phyloP scores from a whole-genome alignment of 2,797 vertebrate genomes.

The Arrhamphus sclerolepis region DNA sequence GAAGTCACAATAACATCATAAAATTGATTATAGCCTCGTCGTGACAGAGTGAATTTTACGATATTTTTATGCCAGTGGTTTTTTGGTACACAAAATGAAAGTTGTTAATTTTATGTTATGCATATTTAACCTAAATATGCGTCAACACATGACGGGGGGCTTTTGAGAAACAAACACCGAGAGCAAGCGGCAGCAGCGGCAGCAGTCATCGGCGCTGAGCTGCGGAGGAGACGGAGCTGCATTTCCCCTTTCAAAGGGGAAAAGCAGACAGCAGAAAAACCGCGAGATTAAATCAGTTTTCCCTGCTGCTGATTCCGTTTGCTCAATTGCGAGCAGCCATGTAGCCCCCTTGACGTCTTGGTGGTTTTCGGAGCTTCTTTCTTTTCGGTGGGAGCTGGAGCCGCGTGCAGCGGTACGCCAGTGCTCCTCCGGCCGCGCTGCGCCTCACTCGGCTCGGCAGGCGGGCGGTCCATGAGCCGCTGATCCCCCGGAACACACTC shows the following conservation, averaged over 20 bases:
- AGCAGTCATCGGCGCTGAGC: not conserved
- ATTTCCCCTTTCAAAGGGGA: slow-evolving; percentile 70
- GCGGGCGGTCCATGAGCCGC: slow-evolving; percentile 42
- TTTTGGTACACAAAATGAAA: too few relatives aligned
- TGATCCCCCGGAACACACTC: slow-evolving; percentile 25
- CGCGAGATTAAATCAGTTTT: not conserved
- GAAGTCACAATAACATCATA: too few relatives aligned
- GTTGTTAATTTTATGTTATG: too few relatives aligned
- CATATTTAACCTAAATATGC: too few relatives aligned
- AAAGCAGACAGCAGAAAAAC: slow-evolving; percentile 61
- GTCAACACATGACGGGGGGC: too few relatives aligned
- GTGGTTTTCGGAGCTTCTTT: slow-evolving; percentile 10
- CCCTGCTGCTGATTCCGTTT: not conserved
- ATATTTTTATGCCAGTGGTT: too few relatives aligned
- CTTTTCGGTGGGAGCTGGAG: slow-evolving; percentile 5
- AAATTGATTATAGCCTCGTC: too few relatives aligned
- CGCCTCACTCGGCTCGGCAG: slow-evolving; percentile 31
- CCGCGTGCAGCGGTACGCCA: slow-evolving; percentile 29
- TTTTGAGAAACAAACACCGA: too few relatives aligned
- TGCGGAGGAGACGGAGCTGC: slow-evolving; percentile 43
- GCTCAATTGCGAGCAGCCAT: not conserved
- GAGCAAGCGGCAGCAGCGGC: too few relatives aligned
- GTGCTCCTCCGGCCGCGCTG: slow-evolving; percentile 26
- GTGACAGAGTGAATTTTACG: too few relatives aligned
- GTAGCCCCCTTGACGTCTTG: not conserved